Percentiles rank a stretch among this genome's conserved stretches.
Conservation (phyloP, 2,888 invertebrate species). For the Elmis aenea region DNA sequence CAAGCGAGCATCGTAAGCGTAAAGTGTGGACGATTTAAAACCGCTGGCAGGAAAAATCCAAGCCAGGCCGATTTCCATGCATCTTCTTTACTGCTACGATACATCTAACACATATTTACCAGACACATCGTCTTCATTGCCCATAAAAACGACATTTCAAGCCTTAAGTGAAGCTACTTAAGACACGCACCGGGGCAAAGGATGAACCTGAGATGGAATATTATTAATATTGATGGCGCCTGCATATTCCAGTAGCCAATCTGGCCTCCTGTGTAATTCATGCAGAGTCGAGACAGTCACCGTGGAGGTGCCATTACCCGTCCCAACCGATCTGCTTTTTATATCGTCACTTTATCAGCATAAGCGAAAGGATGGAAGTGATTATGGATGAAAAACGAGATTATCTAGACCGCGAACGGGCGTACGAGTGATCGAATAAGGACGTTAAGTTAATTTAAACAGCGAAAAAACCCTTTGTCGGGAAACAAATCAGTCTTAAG, state of each 20-base stretch:
- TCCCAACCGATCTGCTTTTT: conserved; percentile 19
- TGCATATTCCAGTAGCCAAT: conserved; percentile 46
- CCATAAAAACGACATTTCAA: too few relatives aligned
- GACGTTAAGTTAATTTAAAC: conserved; percentile 22
- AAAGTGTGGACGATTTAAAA: too few relatives aligned
- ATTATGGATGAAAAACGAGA: conserved; percentile 21
- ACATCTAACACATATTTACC: too few relatives aligned
- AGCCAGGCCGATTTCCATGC: too few relatives aligned
- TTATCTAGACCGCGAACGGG: conserved; percentile 21
- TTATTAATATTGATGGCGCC: conserved; percentile 43
- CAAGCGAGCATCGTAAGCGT: too few relatives aligned
- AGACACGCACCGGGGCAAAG: too few relatives aligned
- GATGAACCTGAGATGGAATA: conserved; percentile 26
- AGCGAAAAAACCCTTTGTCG: too few relatives aligned
- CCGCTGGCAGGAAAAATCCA: too few relatives aligned
- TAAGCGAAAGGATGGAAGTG: conserved; percentile 18
- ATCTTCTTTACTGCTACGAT: too few relatives aligned
- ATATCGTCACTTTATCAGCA: conserved; percentile 22
- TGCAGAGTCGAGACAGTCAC: conserved; percentile 27
- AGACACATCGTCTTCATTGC: too few relatives aligned
- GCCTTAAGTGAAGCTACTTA: too few relatives aligned
- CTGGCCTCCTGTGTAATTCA: conserved; percentile 43
- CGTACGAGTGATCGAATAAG: conserved; percentile 21
- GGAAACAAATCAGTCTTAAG: too few relatives aligned
- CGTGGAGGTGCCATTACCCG: conserved; percentile 18